Percentiles rank a stretch among this genome's conserved stretches.
Conservation (phyloP, 2,113 vertebrate species). For the Pimephales promelas region DNA sequence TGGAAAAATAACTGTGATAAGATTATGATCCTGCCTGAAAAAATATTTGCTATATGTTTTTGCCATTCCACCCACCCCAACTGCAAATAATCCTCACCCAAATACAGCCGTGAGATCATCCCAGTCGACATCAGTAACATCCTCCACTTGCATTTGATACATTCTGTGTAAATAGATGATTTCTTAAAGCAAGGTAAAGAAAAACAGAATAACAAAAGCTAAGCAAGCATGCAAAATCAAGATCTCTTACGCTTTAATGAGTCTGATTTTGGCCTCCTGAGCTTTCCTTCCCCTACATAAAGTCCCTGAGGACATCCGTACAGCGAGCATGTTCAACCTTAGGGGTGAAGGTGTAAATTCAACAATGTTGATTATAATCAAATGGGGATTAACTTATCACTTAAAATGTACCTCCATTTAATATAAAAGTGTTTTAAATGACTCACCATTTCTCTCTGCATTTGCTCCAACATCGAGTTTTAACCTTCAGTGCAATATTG, state of each 20-base stretch:
- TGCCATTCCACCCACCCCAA: neutral
- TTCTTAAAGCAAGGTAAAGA: no score
- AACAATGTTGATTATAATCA: neutral
- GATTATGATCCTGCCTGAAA: neutral
- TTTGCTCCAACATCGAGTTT: conserved; percentile 57
- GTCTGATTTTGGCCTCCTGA: conserved; percentile 59
- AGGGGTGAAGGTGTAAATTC: neutral
- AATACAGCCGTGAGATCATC: conserved; percentile 59
- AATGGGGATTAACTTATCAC: neutral
- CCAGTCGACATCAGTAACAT: conserved; percentile 66
- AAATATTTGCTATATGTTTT: neutral
- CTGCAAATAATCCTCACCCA: conserved; percentile 60
- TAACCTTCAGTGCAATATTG: conserved; percentile 59
- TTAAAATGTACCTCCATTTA: neutral
- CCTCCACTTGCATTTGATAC: conserved; percentile 64
- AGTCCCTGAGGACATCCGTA: conserved; percentile 43
- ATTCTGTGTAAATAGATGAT: conserved; percentile 59
- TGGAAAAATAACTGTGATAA: neutral
- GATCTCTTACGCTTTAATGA: conserved; percentile 69
- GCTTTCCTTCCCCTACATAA: conserved; percentile 5
- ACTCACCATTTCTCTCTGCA: conserved; percentile 58
- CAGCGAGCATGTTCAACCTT: conserved; percentile 67
- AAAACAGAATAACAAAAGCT: neutral
- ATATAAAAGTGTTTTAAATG: neutral
- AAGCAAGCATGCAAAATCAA: neutral